Percentiles rank a stretch among this genome's conserved stretches.
Evolutionary conservation across 2,113 vertebrate species (phyloP).

Genomic region (Mormyrus iriodes): DNA sequence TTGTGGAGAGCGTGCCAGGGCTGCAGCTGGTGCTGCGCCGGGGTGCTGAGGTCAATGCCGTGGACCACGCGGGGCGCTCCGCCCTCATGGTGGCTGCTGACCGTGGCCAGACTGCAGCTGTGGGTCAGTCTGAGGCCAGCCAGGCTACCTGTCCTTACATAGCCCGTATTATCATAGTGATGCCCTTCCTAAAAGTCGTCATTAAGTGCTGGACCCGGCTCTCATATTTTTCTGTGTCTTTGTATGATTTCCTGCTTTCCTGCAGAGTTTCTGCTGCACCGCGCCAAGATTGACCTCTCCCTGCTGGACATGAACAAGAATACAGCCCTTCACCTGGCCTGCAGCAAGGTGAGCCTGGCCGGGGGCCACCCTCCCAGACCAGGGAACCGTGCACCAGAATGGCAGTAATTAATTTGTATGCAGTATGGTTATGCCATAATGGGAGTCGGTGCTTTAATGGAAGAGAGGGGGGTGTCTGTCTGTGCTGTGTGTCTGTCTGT

Average conservation of each 20-base stretch:
- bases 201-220: not conserved
- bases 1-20: conserved; percentile 78
- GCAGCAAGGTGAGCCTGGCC: conserved; percentile 74
- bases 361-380: not conserved
- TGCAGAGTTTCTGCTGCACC: conserved; percentile 84
- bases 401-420: not conserved
- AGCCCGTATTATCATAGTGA: not conserved
- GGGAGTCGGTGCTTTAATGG: not conserved
- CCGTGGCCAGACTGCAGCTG: conserved; percentile 75
- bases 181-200: not conserved
- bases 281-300: conserved; percentile 80
- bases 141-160: not conserved
- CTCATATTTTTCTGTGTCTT: not conserved
- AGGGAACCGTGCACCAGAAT: not conserved
- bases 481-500: not conserved
- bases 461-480: too few species aligned
- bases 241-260: not conserved
- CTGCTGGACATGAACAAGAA: conserved; percentile 89
- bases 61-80: conserved; percentile 75
- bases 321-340: conserved; percentile 95
- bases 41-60: conserved; percentile 74
- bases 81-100: conserved; percentile 88
- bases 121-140: conserved; percentile 65
- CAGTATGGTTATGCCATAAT: not conserved
- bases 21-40: conserved; percentile 85